phyloP scores from a whole-genome alignment of 37 sponge, comb jelly and placozoan genomes.

The Dysidea cf. avara region DNA sequence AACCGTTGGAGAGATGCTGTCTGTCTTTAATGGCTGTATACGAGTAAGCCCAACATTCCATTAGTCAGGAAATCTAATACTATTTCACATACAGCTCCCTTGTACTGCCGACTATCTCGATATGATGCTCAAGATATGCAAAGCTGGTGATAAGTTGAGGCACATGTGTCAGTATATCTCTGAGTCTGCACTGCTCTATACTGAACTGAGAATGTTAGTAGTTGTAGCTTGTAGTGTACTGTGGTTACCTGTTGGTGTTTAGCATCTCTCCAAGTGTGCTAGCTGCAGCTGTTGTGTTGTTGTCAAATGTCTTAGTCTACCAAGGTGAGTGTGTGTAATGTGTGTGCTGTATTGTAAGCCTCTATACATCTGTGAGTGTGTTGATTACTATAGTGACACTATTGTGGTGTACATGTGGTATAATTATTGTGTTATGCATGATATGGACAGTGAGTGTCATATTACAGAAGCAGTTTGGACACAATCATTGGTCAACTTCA shows the following conservation, averaged over 20 bases:
- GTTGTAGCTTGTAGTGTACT: neutral
- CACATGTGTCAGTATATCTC: conserved; percentile 68
- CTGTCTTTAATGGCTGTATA: conserved; percentile 54
- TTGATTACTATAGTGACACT: no score
- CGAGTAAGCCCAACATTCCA: conserved; percentile 28
- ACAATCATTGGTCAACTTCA: conserved; percentile 8
- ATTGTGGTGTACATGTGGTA: no score
- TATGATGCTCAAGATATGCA: conserved; percentile 32
- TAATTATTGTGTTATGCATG: no score
- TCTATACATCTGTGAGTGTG: neutral
- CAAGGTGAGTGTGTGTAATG: no score
- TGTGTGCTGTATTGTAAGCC: neutral
- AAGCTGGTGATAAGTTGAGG: neutral
- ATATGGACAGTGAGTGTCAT: neutral
- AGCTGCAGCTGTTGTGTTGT: conserved; percentile 5
- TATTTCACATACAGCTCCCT: conserved; percentile 21
- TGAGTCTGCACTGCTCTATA: conserved; percentile 60
- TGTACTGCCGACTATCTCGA: conserved; percentile 57
- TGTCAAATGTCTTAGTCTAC: neutral
- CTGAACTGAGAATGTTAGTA: conserved; percentile 36
- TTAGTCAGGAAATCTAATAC: neutral
- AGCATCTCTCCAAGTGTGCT: neutral
- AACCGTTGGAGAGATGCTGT: conserved; percentile 80
- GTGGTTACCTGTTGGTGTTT: neutral
- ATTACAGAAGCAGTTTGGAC: conserved; percentile 41